These are phyloP conservation scores for Lysandra coridon DNA, from an alignment of 2,888 invertebrate species.

Conservation along the genomic window DNA sequence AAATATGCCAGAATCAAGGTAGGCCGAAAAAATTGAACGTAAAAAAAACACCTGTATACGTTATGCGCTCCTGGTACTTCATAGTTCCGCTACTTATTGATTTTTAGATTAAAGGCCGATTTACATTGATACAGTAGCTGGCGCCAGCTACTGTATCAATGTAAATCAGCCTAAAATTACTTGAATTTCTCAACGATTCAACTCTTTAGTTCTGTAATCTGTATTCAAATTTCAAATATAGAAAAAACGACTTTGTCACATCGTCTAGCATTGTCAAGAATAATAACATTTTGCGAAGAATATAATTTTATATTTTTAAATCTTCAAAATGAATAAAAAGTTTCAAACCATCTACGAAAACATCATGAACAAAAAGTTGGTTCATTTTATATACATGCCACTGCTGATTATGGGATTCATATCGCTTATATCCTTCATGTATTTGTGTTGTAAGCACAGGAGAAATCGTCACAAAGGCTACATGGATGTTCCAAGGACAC, in stretches of 20 bases:
- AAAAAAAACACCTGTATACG: too few relatives aligned
- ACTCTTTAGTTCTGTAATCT: background rate
- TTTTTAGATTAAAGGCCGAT: too few relatives aligned
- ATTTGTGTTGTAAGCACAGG: constrained; percentile 63
- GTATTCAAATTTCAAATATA: background rate
- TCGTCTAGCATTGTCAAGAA: background rate
- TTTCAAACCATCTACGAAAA: background rate
- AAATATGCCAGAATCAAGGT: too few relatives aligned
- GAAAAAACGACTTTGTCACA: background rate
- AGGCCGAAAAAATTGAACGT: too few relatives aligned
- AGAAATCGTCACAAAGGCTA: constrained; percentile 60
- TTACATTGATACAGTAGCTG: too few relatives aligned
- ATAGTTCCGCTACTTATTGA: too few relatives aligned
- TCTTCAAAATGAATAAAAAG: background rate
- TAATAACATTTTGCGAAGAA: background rate
- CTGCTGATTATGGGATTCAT: constrained; percentile 64
- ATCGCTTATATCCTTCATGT: constrained; percentile 63
- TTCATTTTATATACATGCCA: constrained; percentile 58
- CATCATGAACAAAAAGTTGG: constrained; percentile 31
- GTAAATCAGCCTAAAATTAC: too few relatives aligned
- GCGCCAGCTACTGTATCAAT: too few relatives aligned
- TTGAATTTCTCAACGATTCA: background rate
- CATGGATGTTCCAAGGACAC: constrained; percentile 66
- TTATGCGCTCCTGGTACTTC: too few relatives aligned
- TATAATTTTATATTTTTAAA: background rate